A percentile compares a stretch with the other conserved stretches of the same genome.
Evolutionary conservation across 2,113 vertebrate species (phyloP).

Genomic region (Erythrocercus mccallii): DNA sequence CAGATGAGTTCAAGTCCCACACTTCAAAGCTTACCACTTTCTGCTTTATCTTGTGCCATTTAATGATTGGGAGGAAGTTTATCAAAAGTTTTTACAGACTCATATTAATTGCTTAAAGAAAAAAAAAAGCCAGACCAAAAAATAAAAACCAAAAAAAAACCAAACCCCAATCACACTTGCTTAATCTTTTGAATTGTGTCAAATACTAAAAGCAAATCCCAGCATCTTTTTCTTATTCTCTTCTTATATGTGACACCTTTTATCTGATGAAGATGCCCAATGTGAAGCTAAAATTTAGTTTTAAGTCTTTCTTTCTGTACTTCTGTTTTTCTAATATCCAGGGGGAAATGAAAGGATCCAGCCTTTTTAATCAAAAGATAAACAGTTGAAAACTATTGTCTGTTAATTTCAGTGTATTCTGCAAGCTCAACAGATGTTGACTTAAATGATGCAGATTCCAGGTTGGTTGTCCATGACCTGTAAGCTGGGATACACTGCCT

Average conservation of each 20-base stretch:
- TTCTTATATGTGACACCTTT: neutral
- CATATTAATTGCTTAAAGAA: neutral
- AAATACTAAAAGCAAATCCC: neutral
- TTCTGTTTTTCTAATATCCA: neutral
- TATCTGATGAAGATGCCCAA: neutral
- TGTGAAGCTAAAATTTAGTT: neutral
- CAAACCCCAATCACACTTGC: neutral
- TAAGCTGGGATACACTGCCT: neutral
- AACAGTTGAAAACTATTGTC: neutral
- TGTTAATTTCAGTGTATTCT: neutral
- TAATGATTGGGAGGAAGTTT: neutral
- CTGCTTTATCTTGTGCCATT: neutral
- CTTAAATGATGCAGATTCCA: neutral
- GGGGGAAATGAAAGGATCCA: neutral
- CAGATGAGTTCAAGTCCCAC: neutral
- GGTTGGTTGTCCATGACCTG: neutral
- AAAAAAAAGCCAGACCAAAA: neutral
- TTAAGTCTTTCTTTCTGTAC: neutral
- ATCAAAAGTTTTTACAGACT: neutral
- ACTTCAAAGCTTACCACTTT: neutral
- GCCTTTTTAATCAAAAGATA: neutral
- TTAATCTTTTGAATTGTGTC: neutral
- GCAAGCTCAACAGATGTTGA: neutral
- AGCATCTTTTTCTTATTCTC: neutral
- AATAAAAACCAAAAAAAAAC: fast-evolving